These are phyloP conservation scores for Trissolcus brochymenae DNA, from an alignment of 2,888 invertebrate species.

Conservation along the genomic window DNA sequence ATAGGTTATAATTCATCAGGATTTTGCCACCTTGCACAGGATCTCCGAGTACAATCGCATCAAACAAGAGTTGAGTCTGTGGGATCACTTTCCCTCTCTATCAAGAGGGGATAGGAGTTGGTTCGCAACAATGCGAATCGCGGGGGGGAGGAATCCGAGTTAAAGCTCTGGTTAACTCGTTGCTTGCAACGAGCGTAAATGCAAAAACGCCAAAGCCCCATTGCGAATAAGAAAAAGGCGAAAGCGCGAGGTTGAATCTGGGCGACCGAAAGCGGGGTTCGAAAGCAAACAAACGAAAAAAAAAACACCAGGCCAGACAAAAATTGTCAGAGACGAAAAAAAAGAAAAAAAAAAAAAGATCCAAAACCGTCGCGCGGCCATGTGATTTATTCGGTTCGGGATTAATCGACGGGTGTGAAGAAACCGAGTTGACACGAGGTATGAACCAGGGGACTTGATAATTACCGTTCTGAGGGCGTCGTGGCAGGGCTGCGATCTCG, in stretches of 20 bases:
- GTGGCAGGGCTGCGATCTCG: constrained; percentile 2
- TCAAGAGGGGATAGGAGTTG: constrained; percentile 11
- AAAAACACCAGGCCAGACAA: not conserved
- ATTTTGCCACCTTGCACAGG: not conserved
- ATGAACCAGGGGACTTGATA: not conserved
- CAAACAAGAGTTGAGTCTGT: not conserved
- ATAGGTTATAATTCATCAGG: constrained; percentile 1
- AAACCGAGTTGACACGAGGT: no score
- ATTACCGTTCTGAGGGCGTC: constrained; percentile 6
- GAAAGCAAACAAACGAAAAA: not conserved
- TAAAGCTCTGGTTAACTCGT: constrained; percentile 14
- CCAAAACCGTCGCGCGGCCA: not conserved
- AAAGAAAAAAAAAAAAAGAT: not conserved
- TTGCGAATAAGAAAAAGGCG: not conserved
- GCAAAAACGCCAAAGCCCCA: not conserved
- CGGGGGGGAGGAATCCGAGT: constrained; percentile 1
- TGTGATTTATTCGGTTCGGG: not conserved
- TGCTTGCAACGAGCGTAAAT: constrained; percentile 1
- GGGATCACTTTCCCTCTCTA: constrained; percentile 12
- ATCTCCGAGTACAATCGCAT: not conserved
- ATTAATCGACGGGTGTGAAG: not conserved
- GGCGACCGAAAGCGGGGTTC: not conserved
- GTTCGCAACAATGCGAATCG: constrained; percentile 6
- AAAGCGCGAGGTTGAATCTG: not conserved
- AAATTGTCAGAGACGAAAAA: not conserved